phyloP scores from a whole-genome alignment of 2,797 vertebrate species.

The Eulemur rubriventer region DNA sequence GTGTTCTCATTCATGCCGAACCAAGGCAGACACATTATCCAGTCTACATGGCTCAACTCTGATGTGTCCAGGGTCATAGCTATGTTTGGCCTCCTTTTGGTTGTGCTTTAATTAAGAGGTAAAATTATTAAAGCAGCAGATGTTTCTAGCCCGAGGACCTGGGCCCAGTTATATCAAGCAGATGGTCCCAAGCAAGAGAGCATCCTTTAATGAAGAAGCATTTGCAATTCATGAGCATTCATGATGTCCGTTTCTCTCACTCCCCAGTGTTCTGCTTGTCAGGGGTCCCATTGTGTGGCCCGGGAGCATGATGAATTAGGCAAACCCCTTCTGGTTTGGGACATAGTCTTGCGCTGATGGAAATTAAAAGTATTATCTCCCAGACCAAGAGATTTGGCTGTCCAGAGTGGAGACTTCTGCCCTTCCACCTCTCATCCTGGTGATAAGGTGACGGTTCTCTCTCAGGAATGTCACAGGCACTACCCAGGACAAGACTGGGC shows the following conservation, averaged over 20 bases:
- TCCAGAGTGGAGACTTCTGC: not conserved
- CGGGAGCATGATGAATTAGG: slow-evolving; percentile 94
- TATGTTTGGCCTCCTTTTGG: slow-evolving; percentile 73
- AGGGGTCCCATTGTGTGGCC: slow-evolving; percentile 85
- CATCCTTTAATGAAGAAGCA: slow-evolving; percentile 87
- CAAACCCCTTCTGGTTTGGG: slow-evolving; percentile 93
- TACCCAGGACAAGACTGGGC: not conserved
- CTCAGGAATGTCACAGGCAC: not conserved
- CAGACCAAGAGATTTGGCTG: slow-evolving; percentile 77
- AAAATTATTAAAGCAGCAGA: slow-evolving; percentile 93
- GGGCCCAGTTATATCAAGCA: slow-evolving; percentile 90
- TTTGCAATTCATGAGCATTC: slow-evolving; percentile 99
- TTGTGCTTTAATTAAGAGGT: slow-evolving; percentile 90
- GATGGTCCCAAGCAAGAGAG: slow-evolving; percentile 90
- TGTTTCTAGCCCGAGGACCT: slow-evolving; percentile 88
- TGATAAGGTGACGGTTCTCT: not conserved
- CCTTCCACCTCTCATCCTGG: not conserved
- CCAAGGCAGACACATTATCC: not conserved
- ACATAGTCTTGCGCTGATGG: slow-evolving; percentile 86
- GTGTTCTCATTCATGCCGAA: not conserved
- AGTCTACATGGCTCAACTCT: not conserved
- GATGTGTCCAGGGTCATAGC: slow-evolving; percentile 56
- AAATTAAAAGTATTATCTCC: slow-evolving; percentile 93
- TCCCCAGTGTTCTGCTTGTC: slow-evolving; percentile 92
- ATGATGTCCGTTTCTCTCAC: slow-evolving; percentile 91